Conservation (phyloP, 2,797 vertebrate genomes). For the Cyprinodon diabolis region DNA sequence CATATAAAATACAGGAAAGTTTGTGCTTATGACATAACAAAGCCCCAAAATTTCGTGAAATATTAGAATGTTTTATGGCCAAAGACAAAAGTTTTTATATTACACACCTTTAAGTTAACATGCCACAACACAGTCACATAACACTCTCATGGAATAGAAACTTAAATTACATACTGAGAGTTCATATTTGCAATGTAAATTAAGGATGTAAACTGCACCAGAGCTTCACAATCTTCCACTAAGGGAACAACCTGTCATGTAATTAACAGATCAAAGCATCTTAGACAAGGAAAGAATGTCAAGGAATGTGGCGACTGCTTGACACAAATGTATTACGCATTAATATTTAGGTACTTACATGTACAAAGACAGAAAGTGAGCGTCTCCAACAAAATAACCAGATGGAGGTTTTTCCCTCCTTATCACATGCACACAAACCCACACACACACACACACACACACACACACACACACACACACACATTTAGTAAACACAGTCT, state of each 20-base stretch:
- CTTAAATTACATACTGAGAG: background rate
- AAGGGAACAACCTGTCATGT: constrained; percentile 8
- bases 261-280: constrained; percentile 12
- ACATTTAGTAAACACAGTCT: constrained; percentile 17
- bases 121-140: background rate
- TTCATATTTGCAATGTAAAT: background rate
- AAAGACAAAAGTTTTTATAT: no score
- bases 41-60: no score
- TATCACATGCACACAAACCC: constrained; percentile 11
- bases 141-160: background rate
- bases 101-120: background rate
- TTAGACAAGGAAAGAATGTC: background rate
- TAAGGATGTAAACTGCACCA: background rate
- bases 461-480: constrained; percentile 1
- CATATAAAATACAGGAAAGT: no score
- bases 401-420: constrained; percentile 21
- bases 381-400: constrained; percentile 22
- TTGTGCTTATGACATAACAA: no score
- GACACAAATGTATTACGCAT: background rate
- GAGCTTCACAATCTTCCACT: background rate
- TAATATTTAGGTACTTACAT: constrained; percentile 7
- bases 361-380: constrained; percentile 8
- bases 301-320: constrained; percentile 1
- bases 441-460: constrained; percentile 1
- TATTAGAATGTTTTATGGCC: no score